A percentile compares a stretch with the other conserved stretches of the same genome.
Conservation (phyloP, 2,888 invertebrate genomes). For the Rhagium mordax region DNA sequence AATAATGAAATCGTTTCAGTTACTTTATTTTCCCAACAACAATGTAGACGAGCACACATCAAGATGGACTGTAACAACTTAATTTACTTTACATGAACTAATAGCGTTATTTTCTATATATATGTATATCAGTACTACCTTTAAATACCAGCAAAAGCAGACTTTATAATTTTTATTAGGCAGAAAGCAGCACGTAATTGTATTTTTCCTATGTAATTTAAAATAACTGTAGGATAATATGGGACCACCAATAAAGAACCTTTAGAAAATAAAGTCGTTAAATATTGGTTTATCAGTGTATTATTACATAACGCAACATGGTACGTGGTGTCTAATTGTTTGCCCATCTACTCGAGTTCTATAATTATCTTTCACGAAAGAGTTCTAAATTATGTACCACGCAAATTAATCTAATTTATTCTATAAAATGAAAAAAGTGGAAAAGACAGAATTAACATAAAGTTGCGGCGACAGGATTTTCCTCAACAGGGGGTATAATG, state of each 20-base stretch:
- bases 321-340: neutral
- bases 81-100: no score
- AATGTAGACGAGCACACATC: no score
- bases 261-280: constrained; percentile 4
- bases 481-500: no score
- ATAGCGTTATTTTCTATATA: no score
- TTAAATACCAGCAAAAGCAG: neutral
- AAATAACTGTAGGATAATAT: neutral
- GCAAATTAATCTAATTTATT: neutral
- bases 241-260: neutral
- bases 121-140: no score
- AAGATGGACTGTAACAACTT: no score
- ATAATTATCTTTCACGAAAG: neutral
- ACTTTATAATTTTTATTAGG: neutral
- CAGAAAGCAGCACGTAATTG: neutral
- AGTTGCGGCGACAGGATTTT: neutral
- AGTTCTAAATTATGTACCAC: no score
- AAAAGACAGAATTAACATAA: neutral
- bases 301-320: neutral
- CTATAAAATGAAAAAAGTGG: neutral
- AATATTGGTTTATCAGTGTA: constrained; percentile 4
- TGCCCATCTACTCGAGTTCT: neutral
- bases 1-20: no score
- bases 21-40: no score
- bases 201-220: constrained; percentile 1